Conservation (phyloP, 2,113 vertebrate species). For the Elanus axillaris region DNA sequence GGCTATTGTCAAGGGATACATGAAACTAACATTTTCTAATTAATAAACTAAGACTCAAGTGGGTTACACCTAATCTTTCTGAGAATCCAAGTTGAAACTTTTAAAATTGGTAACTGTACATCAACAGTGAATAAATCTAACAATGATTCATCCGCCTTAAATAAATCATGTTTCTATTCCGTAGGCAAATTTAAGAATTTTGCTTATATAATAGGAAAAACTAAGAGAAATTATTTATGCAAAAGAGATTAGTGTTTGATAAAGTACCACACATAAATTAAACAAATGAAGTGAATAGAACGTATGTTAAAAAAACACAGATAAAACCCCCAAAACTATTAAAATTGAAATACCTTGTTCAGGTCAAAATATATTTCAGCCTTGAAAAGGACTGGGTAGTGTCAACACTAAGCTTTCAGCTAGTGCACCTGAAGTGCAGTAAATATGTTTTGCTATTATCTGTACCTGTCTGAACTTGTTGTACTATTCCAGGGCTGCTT, state of each 20-base stretch:
- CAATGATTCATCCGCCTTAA: background rate
- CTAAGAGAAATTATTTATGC: background rate
- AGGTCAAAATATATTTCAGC: background rate
- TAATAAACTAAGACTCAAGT: background rate
- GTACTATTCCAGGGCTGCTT: background rate
- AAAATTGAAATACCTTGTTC: background rate
- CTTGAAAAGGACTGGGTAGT: background rate
- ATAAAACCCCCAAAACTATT: background rate
- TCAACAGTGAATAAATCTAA: background rate
- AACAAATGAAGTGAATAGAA: background rate
- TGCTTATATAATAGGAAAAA: background rate
- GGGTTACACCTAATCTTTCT: background rate
- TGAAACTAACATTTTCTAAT: background rate
- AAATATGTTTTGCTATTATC: background rate
- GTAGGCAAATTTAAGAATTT: background rate
- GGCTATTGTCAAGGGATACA: background rate
- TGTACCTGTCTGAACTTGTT: constrained; percentile 23
- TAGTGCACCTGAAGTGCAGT: background rate
- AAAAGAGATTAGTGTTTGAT: background rate
- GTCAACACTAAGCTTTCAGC: background rate
- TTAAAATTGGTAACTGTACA: background rate
- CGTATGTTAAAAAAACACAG: background rate
- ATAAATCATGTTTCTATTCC: background rate
- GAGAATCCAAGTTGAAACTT: background rate
- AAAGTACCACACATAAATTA: background rate